Evolutionary conservation across 2,888 invertebrate species (phyloP).

Genomic region (Sinohyriopsis cumingii): DNA sequence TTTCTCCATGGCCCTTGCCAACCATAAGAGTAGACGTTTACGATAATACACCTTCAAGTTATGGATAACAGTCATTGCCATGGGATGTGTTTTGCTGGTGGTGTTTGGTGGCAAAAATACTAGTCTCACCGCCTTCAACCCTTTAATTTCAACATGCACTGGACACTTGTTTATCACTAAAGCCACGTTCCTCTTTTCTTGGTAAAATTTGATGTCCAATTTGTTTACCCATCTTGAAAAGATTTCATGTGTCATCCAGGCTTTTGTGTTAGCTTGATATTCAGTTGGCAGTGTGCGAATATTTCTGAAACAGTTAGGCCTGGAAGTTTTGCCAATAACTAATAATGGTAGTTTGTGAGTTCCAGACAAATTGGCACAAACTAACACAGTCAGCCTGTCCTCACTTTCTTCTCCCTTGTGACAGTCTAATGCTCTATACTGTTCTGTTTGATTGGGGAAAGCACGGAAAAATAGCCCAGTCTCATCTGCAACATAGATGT

Average conservation of each 20-base stretch:
- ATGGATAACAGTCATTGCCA: conserved; percentile 49
- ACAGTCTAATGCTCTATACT: conserved; percentile 22
- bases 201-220: conserved; percentile 23
- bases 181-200: conserved; percentile 20
- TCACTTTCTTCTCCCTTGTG: conserved; percentile 27
- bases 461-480: conserved; percentile 29
- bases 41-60: conserved; percentile 34
- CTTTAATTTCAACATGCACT: conserved; percentile 34
- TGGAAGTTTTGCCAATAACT: conserved; percentile 32
- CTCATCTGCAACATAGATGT: conserved; percentile 42
- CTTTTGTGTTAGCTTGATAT: conserved; percentile 35
- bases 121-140: conserved; percentile 25
- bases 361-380: conserved; percentile 33
- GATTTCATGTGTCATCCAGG: conserved; percentile 37
- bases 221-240: conserved; percentile 39
- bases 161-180: conserved; percentile 46
- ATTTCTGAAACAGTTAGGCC: conserved; percentile 35
- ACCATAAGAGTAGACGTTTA: conserved; percentile 10
- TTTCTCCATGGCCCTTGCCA: conserved; percentile 14
- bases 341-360: conserved; percentile 24
- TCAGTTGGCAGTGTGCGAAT: conserved; percentile 18
- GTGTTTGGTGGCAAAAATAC: conserved; percentile 51
- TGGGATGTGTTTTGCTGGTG: conserved; percentile 42
- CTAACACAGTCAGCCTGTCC: conserved; percentile 27
- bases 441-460: conserved; percentile 20